Evolutionary conservation across 2,113 vertebrate genomes (phyloP), one percentile per base, ranked within the genome.

Genomic region (Centropristis striata): DNA sequence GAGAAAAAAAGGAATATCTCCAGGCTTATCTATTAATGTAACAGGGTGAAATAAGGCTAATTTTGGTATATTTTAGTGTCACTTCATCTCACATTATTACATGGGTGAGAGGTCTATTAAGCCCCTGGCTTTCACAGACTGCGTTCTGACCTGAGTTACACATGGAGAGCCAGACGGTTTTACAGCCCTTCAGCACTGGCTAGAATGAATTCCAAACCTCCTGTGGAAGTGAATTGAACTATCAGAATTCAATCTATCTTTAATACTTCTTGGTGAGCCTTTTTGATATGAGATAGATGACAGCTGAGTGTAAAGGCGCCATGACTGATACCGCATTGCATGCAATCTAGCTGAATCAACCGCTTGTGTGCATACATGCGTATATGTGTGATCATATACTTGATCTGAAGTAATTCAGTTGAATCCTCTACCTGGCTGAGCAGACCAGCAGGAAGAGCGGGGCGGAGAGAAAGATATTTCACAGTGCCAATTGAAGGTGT

Each of bases 401-500:
- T 28, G 39, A 71, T 59, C 42, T n/a, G 5, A 58, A 41, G 13
- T 28, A 46, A 54, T 39, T 69, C 28, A 39, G 28, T 51, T 49
- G 21, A 71, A 18, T 55, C 51, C 20, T 77, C 65, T 60, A 44
- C 20, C 16, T 25, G 36, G 39, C 57, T 28, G 67, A 63, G 8
- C 49, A 44, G 54, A 27, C 0, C 3, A 18, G 55, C 3, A 20
- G 60, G 9, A 51, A 41, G 8, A 18, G 54, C 47, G 12, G 37
- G 39, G 47, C 0, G 16, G 46, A 13, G 59, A 23, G n/a, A 14
- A 15, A 21, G 39, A 54, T 41, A 55, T 69, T 61, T 81, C 41
- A 68, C 74, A 21, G 55, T 57, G 71, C 63, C 71, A 64, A 25
- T 0, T 57, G 50, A 63, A 81, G 79, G 79, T 70, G 65, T 69